Base-by-base conservation (phyloP, 2,888 invertebrate species). In the Volucella inflata region DNA sequence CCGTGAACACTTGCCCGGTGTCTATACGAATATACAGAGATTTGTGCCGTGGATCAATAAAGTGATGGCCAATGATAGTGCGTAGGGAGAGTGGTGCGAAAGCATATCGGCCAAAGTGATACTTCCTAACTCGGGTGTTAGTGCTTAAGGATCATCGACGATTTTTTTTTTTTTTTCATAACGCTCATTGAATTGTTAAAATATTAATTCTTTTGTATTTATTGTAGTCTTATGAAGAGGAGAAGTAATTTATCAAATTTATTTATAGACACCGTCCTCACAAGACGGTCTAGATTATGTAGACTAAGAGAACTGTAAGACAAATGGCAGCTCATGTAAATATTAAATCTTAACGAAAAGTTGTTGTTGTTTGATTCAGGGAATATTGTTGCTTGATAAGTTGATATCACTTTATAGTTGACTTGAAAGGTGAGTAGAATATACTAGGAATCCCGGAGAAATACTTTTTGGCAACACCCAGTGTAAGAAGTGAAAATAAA, bases 1-100 rank as follows among this genome's bases (percentile, higher is more conserved):
- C 0, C 93, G 97, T 0, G 97, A 97, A 89, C 97, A 97, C 89
- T 92, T 98, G 8, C 98, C 98, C 0, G 97, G 97, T 1, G 97
- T 98, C 6, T 98, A 98, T 90, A 98, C 98, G 0, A 97, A 98
- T 89, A 97, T 98, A 90, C 97, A 97, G 91, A 96, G 96, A 91
- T 98, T 97, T 90, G 97, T 97, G 87, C 97, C 97, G 17, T 97
- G 97, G 97, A 95, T 97, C 65, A 96, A 97, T 89, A 96, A 97
- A 92, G 95, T 97, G 38, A 94, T 97, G 93, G 91, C 91, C 83
- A 92, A 92, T 42, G 92, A 92, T 59, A 91, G 90, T 85, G 89
- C 90, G 90, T 91, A 91, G 87, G 36, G 42, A 50, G 53, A 42
- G 36, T 70, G 21, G 36, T 62, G 67, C 16, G 48, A 42, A 57